Evolutionary conservation across 1,140 invertebrate genomes (phyloP).

Genomic region (Atta cephalotes): DNA sequence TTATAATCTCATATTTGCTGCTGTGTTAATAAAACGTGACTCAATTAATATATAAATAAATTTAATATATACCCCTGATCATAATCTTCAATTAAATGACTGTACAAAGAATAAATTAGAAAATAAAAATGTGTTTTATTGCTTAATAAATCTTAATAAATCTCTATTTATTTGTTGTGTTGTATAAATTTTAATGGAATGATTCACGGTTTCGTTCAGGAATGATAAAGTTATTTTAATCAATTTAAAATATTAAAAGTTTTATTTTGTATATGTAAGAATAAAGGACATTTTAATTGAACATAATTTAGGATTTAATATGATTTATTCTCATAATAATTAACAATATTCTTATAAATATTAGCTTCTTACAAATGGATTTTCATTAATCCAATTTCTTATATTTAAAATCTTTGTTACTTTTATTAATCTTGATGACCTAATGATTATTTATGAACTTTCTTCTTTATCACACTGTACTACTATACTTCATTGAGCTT

Average conservation of each 20-base stretch:
- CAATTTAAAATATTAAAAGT: neutral
- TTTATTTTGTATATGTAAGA: neutral
- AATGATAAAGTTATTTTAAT: neutral
- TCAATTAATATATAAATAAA: too few species aligned
- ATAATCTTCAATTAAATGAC: too few species aligned
- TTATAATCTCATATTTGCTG: too few species aligned
- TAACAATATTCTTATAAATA: constrained; percentile 81
- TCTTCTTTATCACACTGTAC: constrained; percentile 82
- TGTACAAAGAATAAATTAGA: too few species aligned
- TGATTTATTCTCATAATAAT: constrained; percentile 84
- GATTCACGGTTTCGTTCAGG: neutral
- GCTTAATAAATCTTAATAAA: neutral
- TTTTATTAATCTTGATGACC: constrained; percentile 74
- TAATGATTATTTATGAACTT: constrained; percentile 23
- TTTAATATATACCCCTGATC: too few species aligned
- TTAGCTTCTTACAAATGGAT: constrained; percentile 74
- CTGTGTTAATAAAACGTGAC: too few species aligned
- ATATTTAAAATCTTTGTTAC: constrained; percentile 23
- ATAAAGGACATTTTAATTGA: neutral
- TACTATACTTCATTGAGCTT: constrained; percentile 67
- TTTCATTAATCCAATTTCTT: constrained; percentile 62
- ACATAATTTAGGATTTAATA: constrained; percentile 67
- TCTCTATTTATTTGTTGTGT: neutral
- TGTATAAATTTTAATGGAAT: constrained; percentile 9
- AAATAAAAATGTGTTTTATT: too few species aligned